phyloP scores from a whole-genome alignment of 2,888 invertebrate genomes.

The Aplocera efformata region DNA sequence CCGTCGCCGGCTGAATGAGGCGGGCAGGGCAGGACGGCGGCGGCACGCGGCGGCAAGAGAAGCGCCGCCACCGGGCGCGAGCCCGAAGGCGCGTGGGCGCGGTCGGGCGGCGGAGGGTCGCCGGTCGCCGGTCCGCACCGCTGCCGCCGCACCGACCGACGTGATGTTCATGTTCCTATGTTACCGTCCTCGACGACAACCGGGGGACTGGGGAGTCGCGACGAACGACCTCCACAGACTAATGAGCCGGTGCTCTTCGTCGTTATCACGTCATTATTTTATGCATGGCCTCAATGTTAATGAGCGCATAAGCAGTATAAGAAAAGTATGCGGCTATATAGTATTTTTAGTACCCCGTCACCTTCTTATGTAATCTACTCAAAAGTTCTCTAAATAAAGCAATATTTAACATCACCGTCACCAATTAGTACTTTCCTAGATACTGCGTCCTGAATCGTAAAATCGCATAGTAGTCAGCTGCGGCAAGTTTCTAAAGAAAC shows the following conservation, averaged over 20 bases:
- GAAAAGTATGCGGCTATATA: conserved; percentile 6
- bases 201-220: conserved; percentile 46
- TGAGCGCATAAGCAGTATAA: conserved; percentile 19
- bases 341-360: background rate
- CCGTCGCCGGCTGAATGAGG: conserved; percentile 74
- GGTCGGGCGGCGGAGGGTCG: conserved; percentile 61
- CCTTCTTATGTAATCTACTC: background rate
- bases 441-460: no score
- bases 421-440: background rate
- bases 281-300: conserved; percentile 29
- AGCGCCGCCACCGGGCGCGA: conserved; percentile 46
- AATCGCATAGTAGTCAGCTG: no score
- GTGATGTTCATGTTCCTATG: conserved; percentile 61
- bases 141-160: conserved; percentile 27
- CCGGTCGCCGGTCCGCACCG: conserved; percentile 27
- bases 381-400: background rate
- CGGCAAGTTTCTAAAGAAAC: no score
- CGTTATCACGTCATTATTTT: conserved; percentile 38
- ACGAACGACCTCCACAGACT: conserved; percentile 52
- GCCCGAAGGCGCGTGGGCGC: conserved; percentile 63
- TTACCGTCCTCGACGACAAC: conserved; percentile 49
- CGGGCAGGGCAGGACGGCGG: conserved; percentile 35
- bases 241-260: conserved; percentile 42
- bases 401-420: background rate
- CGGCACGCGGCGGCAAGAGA: conserved; percentile 36